Percentiles rank a stretch among this genome's conserved stretches.
These are phyloP conservation scores for Emydoidea blandingii DNA, from an alignment of 2,797 vertebrate genomes.

Conservation along the genomic window DNA sequence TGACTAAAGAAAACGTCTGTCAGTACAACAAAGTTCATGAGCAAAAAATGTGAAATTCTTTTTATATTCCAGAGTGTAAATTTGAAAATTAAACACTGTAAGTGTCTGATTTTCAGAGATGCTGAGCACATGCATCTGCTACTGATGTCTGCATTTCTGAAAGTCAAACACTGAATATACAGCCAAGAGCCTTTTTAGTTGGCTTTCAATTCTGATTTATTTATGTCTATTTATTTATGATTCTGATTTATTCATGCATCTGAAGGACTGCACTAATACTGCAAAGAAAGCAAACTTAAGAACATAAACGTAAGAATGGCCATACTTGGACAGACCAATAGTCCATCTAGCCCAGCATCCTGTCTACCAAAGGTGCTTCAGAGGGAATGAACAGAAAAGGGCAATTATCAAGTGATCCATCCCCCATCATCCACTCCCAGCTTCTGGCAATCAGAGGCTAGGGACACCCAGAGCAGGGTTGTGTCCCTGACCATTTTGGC, in stretches of 20 bases:
- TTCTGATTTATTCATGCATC: not conserved
- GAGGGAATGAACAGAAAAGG: no score
- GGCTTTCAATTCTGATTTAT: not conserved
- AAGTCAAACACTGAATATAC: not conserved
- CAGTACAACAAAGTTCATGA: constrained; percentile 63
- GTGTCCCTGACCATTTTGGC: no score
- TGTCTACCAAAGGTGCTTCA: no score
- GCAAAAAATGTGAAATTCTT: constrained; percentile 42
- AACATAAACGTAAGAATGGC: no score
- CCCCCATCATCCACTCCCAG: no score
- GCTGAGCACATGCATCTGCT: not conserved
- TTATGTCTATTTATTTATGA: not conserved
- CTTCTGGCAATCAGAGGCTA: no score
- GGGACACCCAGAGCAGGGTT: no score
- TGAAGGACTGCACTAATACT: not conserved
- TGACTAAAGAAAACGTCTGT: constrained; percentile 73
- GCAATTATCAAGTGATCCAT: no score
- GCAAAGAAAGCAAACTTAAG: not conserved
- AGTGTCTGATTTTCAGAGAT: constrained; percentile 1
- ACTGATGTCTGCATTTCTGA: not conserved
- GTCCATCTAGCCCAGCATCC: no score
- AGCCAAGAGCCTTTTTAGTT: not conserved
- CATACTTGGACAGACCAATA: no score
- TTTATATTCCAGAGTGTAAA: not conserved
- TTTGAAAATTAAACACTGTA: not conserved